Percentiles rank a stretch among this genome's conserved stretches.
Evolutionary conservation across 2,113 vertebrate genomes (phyloP).

Genomic region (Chloropsis hardwickii): DNA sequence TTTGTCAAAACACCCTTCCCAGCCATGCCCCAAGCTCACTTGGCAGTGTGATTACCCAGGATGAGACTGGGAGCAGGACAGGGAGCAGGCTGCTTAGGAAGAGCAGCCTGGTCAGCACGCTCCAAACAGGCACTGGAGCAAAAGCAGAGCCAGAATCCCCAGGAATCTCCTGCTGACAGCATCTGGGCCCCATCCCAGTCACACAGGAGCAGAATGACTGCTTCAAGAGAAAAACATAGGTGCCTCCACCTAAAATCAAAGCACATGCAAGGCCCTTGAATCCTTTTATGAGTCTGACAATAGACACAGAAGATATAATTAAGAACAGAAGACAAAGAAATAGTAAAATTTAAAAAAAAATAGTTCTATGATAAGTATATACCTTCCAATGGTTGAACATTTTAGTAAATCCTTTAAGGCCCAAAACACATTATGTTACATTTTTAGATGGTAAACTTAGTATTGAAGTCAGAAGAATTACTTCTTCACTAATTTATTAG

Average conservation of each 20-base stretch:
- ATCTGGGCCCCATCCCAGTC: too few relatives aligned
- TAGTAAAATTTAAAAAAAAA: background rate
- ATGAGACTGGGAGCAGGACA: background rate
- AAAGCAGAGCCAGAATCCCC: background rate
- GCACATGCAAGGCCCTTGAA: background rate
- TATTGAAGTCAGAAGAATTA: background rate
- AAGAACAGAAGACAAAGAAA: background rate
- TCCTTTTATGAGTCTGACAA: background rate
- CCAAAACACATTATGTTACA: background rate
- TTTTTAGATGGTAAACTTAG: background rate
- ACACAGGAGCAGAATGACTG: background rate
- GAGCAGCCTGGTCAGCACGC: background rate
- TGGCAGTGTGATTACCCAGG: background rate
- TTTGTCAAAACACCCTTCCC: background rate
- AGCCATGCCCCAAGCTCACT: background rate
- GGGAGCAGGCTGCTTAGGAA: too few relatives aligned
- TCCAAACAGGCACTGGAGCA: background rate
- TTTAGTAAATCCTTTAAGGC: background rate
- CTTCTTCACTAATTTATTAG: background rate
- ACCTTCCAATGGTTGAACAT: background rate
- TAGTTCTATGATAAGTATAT: background rate
- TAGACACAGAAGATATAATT: background rate
- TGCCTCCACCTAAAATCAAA: background rate
- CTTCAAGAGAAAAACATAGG: background rate
- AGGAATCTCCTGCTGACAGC: background rate